Evolutionary conservation across 1,140 invertebrate genomes (phyloP), one percentile per base, ranked within the genome.

Genomic region (Potamilus streckersoni): DNA sequence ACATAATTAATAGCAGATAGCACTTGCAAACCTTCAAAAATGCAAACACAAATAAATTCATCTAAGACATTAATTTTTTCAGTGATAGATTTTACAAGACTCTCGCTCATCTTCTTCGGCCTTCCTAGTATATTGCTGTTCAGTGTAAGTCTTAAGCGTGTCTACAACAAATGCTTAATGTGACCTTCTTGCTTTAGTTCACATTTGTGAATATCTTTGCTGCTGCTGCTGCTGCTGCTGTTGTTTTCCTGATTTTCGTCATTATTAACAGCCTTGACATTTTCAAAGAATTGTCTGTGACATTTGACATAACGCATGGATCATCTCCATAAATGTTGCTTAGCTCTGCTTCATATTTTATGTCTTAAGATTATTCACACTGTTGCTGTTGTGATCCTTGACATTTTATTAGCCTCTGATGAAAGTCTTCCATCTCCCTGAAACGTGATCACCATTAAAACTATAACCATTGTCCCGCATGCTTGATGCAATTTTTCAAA

Each of bases 391-490:
- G 12, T 55, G 23, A 56, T 77, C 75, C 69, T 73, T 72, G 1
- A 73, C 67, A 19, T 49, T 27, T 64, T 73, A 73, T 67, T 78
- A 78, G 31, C n/a, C 65, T 31, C 66, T 60, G 14, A 57, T 59
- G 15, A 78, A 2, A 23, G 71, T 72, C 59, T 78, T 78, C 76
- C 71, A 78, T 17, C 71, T 68, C 49, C 70, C 63, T 13, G 27
- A 58, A 56, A 78, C 66, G 64, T 78, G 71, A 8, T 73, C 76
- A 23, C 12, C n/a, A 49, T 49, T 49, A 5, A 49, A 49, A 8
- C 38, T 49, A 0, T 5, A 49, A 8, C 38, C 38, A 49, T 49
- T 49, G 11, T 6, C 38, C 2, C 6, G 38, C 38, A 49, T 49
- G 38, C 38, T 49, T 4, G 38, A 49, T 49, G 38, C 38, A 49